Percentiles rank a stretch among this genome's conserved stretches.
Conservation (phyloP, 2,888 invertebrate genomes). For the Tenthredo distinguenda region DNA sequence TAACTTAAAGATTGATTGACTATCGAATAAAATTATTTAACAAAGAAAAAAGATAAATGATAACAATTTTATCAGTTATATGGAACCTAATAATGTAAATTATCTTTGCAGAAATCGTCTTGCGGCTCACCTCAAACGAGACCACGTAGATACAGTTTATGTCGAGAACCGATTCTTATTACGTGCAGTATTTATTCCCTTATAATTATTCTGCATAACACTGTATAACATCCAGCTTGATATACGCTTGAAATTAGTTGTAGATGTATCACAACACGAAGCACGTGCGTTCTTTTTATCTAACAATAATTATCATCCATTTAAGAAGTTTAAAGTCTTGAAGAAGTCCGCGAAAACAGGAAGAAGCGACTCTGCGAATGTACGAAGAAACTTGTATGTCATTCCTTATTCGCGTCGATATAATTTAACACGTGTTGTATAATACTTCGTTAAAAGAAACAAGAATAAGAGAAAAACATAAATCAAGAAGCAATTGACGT, state of each 20-base stretch:
- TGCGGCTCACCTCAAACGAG: conserved; percentile 33
- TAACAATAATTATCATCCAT: background rate
- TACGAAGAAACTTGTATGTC: background rate
- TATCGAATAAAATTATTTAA: background rate
- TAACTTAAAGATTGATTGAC: background rate
- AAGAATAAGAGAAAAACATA: background rate
- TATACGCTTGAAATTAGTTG: background rate
- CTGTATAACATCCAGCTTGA: background rate
- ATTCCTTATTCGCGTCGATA: background rate
- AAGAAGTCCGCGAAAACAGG: conserved; percentile 2
- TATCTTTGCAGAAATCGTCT: background rate
- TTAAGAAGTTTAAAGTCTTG: background rate
- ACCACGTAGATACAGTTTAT: no score
- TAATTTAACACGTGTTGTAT: background rate
- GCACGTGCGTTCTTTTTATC: background rate
- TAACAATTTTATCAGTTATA: background rate
- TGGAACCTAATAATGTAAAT: background rate
- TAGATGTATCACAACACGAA: background rate
- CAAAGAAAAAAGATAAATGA: background rate
- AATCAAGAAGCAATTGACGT: background rate
- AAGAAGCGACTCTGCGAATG: background rate
- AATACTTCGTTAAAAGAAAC: background rate
- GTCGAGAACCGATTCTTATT: no score
- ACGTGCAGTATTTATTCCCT: background rate
- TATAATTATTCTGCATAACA: background rate